phyloP scores from a whole-genome alignment of 2,797 vertebrate species.

The Chelidonichthys spinosus region DNA sequence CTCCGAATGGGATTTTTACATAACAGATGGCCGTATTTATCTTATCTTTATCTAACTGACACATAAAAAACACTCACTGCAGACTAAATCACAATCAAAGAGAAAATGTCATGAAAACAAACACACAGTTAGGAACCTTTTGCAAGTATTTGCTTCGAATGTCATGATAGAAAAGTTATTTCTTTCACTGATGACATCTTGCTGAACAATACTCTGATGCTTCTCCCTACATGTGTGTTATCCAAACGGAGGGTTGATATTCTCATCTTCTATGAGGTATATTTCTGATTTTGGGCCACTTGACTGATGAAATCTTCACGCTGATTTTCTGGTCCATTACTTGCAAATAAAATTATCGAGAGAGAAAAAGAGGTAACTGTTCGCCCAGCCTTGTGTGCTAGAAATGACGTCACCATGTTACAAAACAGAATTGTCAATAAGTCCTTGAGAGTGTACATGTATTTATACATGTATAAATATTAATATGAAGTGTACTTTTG shows the following conservation, averaged over 20 bases:
- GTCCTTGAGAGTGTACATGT: no score
- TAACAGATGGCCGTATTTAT: conserved; percentile 14
- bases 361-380: not conserved
- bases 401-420: no score
- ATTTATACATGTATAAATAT: not conserved
- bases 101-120: conserved; percentile 2
- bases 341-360: not conserved
- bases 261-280: no score
- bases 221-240: no score
- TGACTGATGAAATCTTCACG: no score
- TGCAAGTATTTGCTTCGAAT: conserved; percentile 7
- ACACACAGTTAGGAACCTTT: conserved; percentile 7
- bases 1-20: conserved; percentile 4
- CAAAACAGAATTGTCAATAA: no score
- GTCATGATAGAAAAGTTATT: not conserved
- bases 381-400: no score
- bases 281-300: no score
- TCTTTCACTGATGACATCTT: not conserved
- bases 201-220: not conserved
- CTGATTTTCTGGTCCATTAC: not conserved
- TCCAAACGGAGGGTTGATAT: not conserved
- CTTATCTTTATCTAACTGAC: conserved; percentile 17
- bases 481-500: not conserved
- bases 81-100: conserved; percentile 9
- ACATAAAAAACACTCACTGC: not conserved